Evolutionary conservation across 2,797 vertebrate species (phyloP), one percentile per base, ranked within the genome.

Genomic region (Pelochelys cantorii): DNA sequence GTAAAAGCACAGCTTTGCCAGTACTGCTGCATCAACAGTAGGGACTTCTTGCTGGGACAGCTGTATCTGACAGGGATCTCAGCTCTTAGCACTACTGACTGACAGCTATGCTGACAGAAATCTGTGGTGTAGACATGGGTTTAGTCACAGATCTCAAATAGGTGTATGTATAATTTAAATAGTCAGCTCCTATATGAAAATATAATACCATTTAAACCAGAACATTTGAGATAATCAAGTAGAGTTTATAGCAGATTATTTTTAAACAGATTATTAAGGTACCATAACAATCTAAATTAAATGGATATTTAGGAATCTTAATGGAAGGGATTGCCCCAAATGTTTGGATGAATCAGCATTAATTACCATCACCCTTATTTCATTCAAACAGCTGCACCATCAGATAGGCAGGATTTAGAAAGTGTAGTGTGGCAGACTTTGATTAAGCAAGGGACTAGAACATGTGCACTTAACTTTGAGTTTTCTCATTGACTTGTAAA

Each of bases 311-410:
- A 1, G 25, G 5, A 68, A 13, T 27, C 42, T 88, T 71, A 89
- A 86, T 83, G 94, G 90, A 90, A 81, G n/a, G n/a, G 53, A 60
- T 93, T 78, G 78, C 65, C 75, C 81, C 5, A 91, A 94, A 89
- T 87, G 31, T 89, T 96, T 94, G 42, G 23, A 11, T 88, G 87
- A 91, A 81, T 89, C 84, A 54, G 60, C 15, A 31, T 89, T 85
- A 87, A 25, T 93, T 94, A 12, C 54, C 22, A 85, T 83, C 55
- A 6, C 37, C 31, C 92, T 91, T 62, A 14, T 86, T 93, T 86
- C 78, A 78, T 92, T 25, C 5, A 71, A 60, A 84, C 80, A 88
- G 53, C 82, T 90, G 83, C 81, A 89, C 14, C 48, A 0, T 86
- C 54, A 48, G 75, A 42, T 84, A 29, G 84, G 86, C 52, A 68